Evolutionary conservation across 2,888 invertebrate genomes (phyloP).

Genomic region (Protophormia terraenovae): DNA sequence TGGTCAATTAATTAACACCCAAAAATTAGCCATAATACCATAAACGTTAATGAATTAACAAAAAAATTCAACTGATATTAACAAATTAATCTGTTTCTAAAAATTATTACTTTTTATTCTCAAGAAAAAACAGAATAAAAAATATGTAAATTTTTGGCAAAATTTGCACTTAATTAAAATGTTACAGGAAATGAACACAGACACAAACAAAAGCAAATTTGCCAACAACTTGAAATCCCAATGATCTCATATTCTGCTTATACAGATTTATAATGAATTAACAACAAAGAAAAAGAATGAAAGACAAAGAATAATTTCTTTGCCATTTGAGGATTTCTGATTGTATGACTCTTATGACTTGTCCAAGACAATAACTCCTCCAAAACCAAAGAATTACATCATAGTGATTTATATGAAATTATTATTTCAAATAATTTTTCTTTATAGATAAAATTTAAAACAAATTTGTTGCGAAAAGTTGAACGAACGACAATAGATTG

Average conservation of each 20-base stretch:
- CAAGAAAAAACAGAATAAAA: neutral
- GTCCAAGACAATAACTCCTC: neutral
- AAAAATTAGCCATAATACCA: neutral
- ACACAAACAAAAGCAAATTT: neutral
- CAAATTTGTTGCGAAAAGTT: conserved; percentile 11
- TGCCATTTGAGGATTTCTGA: conserved; percentile 27
- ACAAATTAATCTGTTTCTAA: neutral
- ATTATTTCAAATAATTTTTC: neutral
- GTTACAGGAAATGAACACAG: conserved; percentile 50
- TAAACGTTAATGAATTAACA: neutral
- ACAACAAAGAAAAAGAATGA: neutral
- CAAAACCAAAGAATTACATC: neutral
- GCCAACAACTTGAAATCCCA: neutral
- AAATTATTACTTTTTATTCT: neutral
- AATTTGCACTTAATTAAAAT: conserved; percentile 32
- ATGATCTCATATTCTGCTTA: conserved; percentile 29
- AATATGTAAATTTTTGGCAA: neutral
- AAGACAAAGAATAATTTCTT: neutral
- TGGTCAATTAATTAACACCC: conserved; percentile 14
- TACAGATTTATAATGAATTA: neutral
- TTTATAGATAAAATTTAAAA: conserved; percentile 19
- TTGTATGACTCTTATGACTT: neutral
- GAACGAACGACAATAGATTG: conserved; percentile 8
- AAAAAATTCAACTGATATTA: neutral
- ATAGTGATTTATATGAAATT: neutral